phyloP scores from a whole-genome alignment of 2,888 invertebrate genomes.

The Pseudococcus longispinus region DNA sequence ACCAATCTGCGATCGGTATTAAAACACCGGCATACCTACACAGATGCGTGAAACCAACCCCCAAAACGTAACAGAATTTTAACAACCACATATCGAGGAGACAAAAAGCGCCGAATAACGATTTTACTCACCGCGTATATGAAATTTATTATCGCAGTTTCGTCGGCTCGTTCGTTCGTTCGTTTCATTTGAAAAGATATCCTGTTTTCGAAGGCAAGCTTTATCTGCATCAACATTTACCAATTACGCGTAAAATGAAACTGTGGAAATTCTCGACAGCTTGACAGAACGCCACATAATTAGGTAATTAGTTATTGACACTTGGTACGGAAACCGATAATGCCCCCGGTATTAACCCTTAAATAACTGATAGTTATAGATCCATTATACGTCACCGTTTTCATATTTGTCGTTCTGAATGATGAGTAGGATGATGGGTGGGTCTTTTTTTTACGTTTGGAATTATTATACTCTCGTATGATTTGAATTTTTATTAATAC shows the following conservation, averaged over 20 bases:
- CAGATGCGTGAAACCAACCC: too few species aligned
- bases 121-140: neutral
- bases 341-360: neutral
- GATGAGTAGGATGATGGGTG: too few species aligned
- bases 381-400: neutral
- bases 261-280: conserved; percentile 12
- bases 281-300: conserved; percentile 34
- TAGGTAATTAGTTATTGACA: conserved; percentile 29
- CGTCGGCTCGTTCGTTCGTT: neutral
- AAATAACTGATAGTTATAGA: neutral
- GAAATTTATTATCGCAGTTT: neutral
- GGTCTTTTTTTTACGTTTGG: too few species aligned
- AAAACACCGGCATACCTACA: too few species aligned
- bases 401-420: neutral
- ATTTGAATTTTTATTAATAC: too few species aligned
- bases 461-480: too few species aligned
- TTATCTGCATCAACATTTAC: conserved; percentile 12
- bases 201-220: conserved; percentile 10
- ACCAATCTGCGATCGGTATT: too few species aligned
- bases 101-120: neutral
- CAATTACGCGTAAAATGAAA: conserved; percentile 41
- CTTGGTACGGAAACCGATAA: conserved; percentile 26
- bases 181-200: neutral
- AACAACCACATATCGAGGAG: neutral
- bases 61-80: neutral